These are phyloP conservation scores for Setipinna tenuifilis DNA, from an alignment of 2,797 vertebrate genomes.

Conservation along the genomic window DNA sequence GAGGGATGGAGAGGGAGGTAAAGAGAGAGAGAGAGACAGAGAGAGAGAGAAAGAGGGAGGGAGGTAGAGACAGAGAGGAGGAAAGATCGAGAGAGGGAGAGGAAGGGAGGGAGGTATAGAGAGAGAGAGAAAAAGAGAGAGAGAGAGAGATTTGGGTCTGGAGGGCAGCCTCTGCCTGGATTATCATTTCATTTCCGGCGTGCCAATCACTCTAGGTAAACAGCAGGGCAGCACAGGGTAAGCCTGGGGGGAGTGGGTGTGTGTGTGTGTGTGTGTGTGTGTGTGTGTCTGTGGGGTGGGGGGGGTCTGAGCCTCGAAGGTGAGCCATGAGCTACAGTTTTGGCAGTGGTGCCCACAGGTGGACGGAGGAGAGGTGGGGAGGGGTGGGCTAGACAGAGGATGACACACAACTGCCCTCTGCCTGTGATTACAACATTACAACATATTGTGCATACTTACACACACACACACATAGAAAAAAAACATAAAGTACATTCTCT, in stretches of 20 bases:
- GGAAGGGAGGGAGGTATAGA: too few relatives aligned
- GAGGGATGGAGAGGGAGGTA: too few relatives aligned
- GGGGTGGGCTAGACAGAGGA: background rate
- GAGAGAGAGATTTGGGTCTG: background rate
- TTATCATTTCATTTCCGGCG: constrained; percentile 55
- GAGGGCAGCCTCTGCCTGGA: constrained; percentile 29
- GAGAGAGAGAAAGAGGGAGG: too few relatives aligned
- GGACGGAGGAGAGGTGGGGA: background rate
- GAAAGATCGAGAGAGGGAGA: too few relatives aligned
- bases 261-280: background rate
- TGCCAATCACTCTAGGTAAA: constrained; percentile 56
- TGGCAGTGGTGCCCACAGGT: background rate
- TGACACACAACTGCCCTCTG: background rate
- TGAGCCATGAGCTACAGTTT: background rate
- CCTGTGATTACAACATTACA: background rate
- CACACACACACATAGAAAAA: too few relatives aligned
- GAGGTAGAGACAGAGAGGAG: too few relatives aligned
- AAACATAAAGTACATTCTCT: too few relatives aligned
- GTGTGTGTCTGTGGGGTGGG: background rate
- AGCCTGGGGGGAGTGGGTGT: constrained; percentile 31
- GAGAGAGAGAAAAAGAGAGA: background rate
- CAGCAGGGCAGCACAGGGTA: constrained; percentile 42
- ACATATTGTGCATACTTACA: background rate
- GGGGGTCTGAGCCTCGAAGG: constrained; percentile 9
- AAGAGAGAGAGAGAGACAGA: too few relatives aligned